A percentile compares a stretch with the other conserved stretches of the same genome.
Evolutionary conservation across 2,113 vertebrate genomes (phyloP).

Genomic region (Caranx ignobilis): DNA sequence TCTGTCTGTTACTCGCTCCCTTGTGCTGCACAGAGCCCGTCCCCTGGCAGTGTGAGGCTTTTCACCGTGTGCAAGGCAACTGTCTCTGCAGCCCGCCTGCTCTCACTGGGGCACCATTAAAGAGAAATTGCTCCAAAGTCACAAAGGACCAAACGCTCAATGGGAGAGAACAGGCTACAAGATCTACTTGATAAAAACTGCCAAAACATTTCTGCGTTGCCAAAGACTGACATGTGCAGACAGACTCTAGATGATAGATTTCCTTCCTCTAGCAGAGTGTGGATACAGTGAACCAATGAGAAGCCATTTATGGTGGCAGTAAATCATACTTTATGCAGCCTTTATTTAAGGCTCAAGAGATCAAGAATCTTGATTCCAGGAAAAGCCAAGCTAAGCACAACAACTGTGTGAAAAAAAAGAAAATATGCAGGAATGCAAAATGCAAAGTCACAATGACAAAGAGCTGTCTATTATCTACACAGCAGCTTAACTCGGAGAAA

Average conservation of each 20-base stretch:
- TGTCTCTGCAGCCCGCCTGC: constrained; percentile 45
- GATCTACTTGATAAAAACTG: constrained; percentile 55
- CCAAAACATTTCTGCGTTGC: constrained; percentile 40
- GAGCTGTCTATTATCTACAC: constrained; percentile 33
- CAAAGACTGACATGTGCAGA: constrained; percentile 50
- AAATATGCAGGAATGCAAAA: constrained; percentile 34
- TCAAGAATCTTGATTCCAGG: constrained; percentile 7
- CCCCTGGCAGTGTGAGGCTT: constrained; percentile 58
- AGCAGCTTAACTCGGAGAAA: constrained; percentile 49
- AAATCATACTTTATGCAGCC: constrained; percentile 3
- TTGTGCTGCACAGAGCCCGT: constrained; percentile 47
- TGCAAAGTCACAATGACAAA: constrained; percentile 60
- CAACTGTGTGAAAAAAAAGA: background rate
- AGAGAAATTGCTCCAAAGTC: constrained; percentile 45
- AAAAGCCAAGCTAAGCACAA: background rate
- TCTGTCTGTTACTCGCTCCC: constrained; percentile 69
- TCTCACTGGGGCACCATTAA: constrained; percentile 47
- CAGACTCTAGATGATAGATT: constrained; percentile 18
- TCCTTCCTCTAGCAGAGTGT: constrained; percentile 15
- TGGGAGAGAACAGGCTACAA: constrained; percentile 37
- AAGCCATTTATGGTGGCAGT: background rate
- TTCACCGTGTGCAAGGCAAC: constrained; percentile 49
- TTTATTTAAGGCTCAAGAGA: constrained; percentile 23
- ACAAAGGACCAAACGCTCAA: constrained; percentile 32
- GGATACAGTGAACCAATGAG: background rate